Conservation (phyloP, 2,797 vertebrate species). For the Mormyrops attenuatus region DNA sequence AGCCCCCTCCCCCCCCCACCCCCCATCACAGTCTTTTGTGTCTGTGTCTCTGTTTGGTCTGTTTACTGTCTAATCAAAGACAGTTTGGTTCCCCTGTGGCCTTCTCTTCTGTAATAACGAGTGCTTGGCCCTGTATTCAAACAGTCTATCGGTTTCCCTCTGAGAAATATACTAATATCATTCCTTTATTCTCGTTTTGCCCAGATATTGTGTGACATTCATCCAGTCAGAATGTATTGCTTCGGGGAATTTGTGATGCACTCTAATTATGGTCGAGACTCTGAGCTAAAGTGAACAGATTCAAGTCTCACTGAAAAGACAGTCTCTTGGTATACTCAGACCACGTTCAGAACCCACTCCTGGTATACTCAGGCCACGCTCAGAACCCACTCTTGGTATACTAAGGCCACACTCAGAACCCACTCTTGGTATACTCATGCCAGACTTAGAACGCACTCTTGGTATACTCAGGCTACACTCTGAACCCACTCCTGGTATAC, state of each 20-base stretch:
- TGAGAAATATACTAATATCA: neutral
- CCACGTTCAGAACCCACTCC: neutral
- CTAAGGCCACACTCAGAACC: neutral
- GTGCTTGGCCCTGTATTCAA: neutral
- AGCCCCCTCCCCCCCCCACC: neutral
- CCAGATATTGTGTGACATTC: neutral
- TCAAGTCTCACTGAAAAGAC: neutral
- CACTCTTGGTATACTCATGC: neutral
- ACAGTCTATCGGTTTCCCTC: neutral
- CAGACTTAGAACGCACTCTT: neutral
- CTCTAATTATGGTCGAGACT: neutral
- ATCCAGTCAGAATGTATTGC: neutral
- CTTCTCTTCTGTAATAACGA: neutral
- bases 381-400: neutral
- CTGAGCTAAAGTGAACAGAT: neutral
- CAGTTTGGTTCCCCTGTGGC: neutral
- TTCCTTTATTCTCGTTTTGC: neutral
- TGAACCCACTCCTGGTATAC: neutral
- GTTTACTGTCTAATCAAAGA: neutral
- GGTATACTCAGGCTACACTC: neutral
- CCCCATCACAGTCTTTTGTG: neutral
- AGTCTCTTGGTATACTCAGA: neutral
- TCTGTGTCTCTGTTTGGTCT: neutral
- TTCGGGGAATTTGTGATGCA: neutral
- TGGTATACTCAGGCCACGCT: neutral